A percentile compares a stretch with the other conserved stretches of the same genome.
phyloP scores from a whole-genome alignment of 1,140 invertebrate genomes.

The Drepana arcuata region DNA sequence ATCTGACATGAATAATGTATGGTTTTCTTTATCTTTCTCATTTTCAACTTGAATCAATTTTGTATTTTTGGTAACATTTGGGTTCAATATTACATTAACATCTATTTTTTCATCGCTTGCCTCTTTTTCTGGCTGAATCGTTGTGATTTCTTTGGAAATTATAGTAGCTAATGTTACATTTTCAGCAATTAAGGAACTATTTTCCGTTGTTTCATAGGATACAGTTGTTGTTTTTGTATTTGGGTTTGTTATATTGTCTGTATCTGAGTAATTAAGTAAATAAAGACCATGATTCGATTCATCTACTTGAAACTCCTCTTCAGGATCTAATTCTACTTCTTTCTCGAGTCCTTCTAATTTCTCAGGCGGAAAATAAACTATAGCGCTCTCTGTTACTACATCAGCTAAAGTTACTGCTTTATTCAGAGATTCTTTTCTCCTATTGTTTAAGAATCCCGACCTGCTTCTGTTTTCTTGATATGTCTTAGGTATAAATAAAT shows the following conservation, averaged over 20 bases:
- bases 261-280: conserved; percentile 63
- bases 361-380: conserved; percentile 56
- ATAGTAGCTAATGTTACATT: conserved; percentile 20
- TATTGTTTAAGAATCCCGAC: conserved; percentile 55
- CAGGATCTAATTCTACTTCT: conserved; percentile 61
- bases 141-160: conserved; percentile 22
- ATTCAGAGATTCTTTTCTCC: conserved; percentile 42
- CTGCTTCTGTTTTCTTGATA: conserved; percentile 59
- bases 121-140: conserved; percentile 11
- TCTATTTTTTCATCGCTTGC: conserved; percentile 40
- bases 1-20: conserved; percentile 72
- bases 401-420: conserved; percentile 30
- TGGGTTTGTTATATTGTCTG: conserved; percentile 51
- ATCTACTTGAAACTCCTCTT: conserved; percentile 70
- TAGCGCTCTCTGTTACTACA: conserved; percentile 34
- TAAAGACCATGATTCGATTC: conserved; percentile 69
- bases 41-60: conserved; percentile 41
- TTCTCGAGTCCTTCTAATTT: conserved; percentile 59
- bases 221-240: conserved; percentile 16
- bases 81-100: conserved; percentile 43
- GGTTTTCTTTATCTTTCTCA: conserved; percentile 56
- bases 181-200: conserved; percentile 23
- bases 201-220: conserved; percentile 40
- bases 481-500: conserved; percentile 51
- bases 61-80: conserved; percentile 39